phyloP scores from a whole-genome alignment of 2,113 vertebrate species.

The Procapra przewalskii region DNA sequence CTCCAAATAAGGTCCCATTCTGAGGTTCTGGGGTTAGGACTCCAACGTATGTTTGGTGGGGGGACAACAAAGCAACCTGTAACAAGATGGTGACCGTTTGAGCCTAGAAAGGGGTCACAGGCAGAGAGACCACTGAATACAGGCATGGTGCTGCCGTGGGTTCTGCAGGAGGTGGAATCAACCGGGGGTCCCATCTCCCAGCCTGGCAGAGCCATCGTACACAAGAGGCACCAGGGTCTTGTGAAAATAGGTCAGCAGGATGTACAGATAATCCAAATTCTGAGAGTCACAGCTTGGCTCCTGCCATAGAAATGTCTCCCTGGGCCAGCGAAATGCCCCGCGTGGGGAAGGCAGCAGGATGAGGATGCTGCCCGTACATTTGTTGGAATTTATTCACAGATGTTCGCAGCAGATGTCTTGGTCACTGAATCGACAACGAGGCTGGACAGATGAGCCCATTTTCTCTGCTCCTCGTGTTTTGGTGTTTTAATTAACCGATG shows the following conservation, averaged over 20 bases:
- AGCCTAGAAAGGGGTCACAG: not conserved
- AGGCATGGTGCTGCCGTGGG: not conserved
- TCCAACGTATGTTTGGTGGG: not conserved
- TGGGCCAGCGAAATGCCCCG: conserved; percentile 45
- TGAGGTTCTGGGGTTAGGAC: not conserved
- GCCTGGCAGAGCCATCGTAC: not conserved
- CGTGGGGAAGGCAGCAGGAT: conserved; percentile 55
- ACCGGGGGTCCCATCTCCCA: not conserved
- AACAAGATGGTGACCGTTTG: too few species aligned
- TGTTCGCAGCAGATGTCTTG: conserved; percentile 73
- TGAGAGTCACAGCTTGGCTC: not conserved
- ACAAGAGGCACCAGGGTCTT: not conserved
- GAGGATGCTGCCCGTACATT: conserved; percentile 45
- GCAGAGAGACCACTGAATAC: not conserved
- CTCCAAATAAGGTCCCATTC: not conserved
- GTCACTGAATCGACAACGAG: not conserved
- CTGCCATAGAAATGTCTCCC: not conserved
- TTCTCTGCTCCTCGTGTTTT: not conserved
- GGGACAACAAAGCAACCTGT: accelerated
- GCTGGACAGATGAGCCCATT: not conserved
- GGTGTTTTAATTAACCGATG: conserved; percentile 30
- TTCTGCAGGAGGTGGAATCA: not conserved
- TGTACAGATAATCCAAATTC: conserved; percentile 59
- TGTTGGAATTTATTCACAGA: conserved; percentile 68
- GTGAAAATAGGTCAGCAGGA: conserved; percentile 68